Conservation (phyloP, 2,113 vertebrate species). For the Pelobates fuscus region DNA sequence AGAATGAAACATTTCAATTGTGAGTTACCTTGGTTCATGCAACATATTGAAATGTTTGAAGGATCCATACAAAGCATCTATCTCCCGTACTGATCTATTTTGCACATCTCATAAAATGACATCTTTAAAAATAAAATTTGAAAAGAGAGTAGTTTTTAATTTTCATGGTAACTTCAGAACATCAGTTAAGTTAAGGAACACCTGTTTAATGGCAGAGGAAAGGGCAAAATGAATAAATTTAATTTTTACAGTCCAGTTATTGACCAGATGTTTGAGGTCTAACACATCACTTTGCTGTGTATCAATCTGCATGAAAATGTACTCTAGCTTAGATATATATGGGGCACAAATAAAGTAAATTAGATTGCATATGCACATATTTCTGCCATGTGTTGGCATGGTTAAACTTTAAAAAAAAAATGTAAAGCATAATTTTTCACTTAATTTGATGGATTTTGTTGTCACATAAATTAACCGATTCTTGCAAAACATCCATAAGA, state of each 20-base stretch:
- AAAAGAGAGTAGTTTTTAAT: not conserved
- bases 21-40: no score
- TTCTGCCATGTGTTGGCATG: conserved; percentile 28
- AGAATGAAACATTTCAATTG: no score
- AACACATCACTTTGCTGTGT: conserved; percentile 2
- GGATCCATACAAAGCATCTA: no score
- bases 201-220: conserved; percentile 12
- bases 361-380: not conserved
- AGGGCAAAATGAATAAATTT: not conserved
- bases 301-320: conserved; percentile 23
- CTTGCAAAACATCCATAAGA: conserved; percentile 73
- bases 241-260: conserved; percentile 10
- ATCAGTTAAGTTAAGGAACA: conserved; percentile 10
- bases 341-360: not conserved
- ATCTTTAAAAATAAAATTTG: not conserved
- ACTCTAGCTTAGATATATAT: not conserved
- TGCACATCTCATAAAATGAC: no score
- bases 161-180: conserved; percentile 1
- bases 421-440: conserved; percentile 20
- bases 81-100: no score
- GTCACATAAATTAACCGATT: conserved; percentile 30
- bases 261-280: conserved; percentile 33
- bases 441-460: conserved; percentile 35
- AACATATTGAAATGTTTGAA: no score
- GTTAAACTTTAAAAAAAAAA: not conserved